A percentile compares a stretch with the other conserved stretches of the same genome.
phyloP scores from a whole-genome alignment of 2,888 invertebrate genomes.

The Drosophila koepferae region DNA sequence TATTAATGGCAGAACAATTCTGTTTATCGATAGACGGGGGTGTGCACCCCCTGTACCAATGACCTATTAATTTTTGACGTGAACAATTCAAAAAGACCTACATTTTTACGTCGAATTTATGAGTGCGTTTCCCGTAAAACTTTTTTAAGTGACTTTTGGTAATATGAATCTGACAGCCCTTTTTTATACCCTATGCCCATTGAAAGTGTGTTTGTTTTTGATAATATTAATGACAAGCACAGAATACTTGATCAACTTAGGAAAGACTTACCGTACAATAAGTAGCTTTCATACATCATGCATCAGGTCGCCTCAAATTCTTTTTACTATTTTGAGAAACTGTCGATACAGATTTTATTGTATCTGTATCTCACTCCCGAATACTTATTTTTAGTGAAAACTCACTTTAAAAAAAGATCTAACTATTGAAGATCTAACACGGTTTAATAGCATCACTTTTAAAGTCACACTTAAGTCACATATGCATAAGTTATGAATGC shows the following conservation, averaged over 20 bases:
- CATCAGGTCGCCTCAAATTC: too few relatives aligned
- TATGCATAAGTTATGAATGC: background rate
- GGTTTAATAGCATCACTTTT: background rate
- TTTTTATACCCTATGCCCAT: background rate
- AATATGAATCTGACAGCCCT: conserved; percentile 27
- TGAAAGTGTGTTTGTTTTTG: background rate
- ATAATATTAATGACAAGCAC: background rate
- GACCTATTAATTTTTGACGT: conserved; percentile 73
- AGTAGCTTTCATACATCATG: too few relatives aligned
- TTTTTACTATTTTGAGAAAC: too few relatives aligned
- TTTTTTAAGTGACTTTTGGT: conserved; percentile 24
- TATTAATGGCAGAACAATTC: conserved; percentile 59
- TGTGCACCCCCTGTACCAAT: conserved; percentile 36
- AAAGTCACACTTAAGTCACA: background rate
- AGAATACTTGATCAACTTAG: background rate
- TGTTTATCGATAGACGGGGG: conserved; percentile 26
- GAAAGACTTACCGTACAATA: too few relatives aligned
- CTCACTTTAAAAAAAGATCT: background rate
- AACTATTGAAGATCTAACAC: background rate
- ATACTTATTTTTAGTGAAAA: background rate
- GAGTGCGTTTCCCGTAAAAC: conserved; percentile 14
- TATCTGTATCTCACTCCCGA: background rate
- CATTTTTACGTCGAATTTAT: conserved; percentile 35
- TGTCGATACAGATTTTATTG: background rate
- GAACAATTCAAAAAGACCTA: conserved; percentile 36